phyloP scores from a whole-genome alignment of 2,888 invertebrate species.

The Eupeodes luniger region DNA sequence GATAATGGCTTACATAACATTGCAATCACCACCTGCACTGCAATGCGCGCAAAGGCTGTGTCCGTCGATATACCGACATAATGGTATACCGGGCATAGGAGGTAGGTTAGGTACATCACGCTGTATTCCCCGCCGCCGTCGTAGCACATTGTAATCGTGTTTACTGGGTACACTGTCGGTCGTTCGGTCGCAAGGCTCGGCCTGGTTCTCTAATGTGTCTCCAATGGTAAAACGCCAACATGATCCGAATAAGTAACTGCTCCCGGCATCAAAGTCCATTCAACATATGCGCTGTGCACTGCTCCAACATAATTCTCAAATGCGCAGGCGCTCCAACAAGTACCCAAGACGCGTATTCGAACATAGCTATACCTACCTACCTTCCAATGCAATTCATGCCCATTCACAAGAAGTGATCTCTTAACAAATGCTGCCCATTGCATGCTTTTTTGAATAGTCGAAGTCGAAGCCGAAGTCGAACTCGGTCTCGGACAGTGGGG shows the following conservation, averaged over 20 bases:
- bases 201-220: constrained; percentile 41
- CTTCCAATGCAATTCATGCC: background rate
- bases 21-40: constrained; percentile 62
- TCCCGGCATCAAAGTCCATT: constrained; percentile 70
- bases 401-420: constrained; percentile 62
- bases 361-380: background rate
- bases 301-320: constrained; percentile 63
- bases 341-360: background rate
- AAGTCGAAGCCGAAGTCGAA: no score
- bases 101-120: constrained; percentile 25
- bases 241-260: constrained; percentile 54
- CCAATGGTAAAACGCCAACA: constrained; percentile 62
- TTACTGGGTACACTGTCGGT: background rate
- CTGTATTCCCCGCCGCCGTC: background rate
- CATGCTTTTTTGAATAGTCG: background rate
- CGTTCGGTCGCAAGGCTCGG: constrained; percentile 18
- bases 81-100: background rate
- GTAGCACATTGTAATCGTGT: constrained; percentile 48
- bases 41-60: background rate
- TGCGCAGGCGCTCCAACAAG: constrained; percentile 48
- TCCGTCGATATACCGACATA: constrained; percentile 15
- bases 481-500: constrained; percentile 29
- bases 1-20: constrained; percentile 73
- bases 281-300: constrained; percentile 43
- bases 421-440: constrained; percentile 50